Percentiles rank a stretch among this genome's conserved stretches.
Evolutionary conservation across 2,888 invertebrate species (phyloP).

Genomic region (Campaea margaritaria): DNA sequence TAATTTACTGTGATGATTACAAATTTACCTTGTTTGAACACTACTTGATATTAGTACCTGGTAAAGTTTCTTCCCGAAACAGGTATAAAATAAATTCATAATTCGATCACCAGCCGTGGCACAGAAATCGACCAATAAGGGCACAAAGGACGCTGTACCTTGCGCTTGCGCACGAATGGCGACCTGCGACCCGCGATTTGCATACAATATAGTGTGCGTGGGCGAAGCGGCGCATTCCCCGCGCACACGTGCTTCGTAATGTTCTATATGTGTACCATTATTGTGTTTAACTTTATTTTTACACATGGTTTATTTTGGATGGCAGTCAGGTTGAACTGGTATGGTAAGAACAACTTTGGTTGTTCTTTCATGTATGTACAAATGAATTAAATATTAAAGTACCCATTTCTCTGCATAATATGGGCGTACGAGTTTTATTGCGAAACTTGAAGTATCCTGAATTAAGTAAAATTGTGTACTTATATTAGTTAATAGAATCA

Average conservation of each 20-base stretch:
- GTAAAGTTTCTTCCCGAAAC: too few relatives aligned
- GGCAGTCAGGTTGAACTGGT: slow-evolving; percentile 34
- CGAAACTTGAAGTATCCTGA: slow-evolving; percentile 1
- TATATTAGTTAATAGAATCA: too few relatives aligned
- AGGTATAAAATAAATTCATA: slow-evolving; percentile 3
- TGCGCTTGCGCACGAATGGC: slow-evolving; percentile 59
- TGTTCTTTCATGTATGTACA: not conserved
- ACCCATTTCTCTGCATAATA: too few relatives aligned
- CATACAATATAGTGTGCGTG: slow-evolving; percentile 81
- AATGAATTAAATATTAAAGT: not conserved
- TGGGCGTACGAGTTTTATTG: not conserved
- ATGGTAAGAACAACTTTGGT: slow-evolving; percentile 2
- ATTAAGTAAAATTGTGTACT: too few relatives aligned
- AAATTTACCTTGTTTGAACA: too few relatives aligned
- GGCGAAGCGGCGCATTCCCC: slow-evolving; percentile 69
- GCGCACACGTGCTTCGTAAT: slow-evolving; percentile 54
- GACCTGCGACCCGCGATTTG: slow-evolving; percentile 83
- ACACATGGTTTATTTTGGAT: slow-evolving; percentile 31
- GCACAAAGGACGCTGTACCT: slow-evolving; percentile 42
- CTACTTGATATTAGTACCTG: too few relatives aligned
- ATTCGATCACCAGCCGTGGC: slow-evolving; percentile 14
- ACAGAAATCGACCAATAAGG: slow-evolving; percentile 56
- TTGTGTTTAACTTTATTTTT: slow-evolving; percentile 37
- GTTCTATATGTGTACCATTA: slow-evolving; percentile 39
- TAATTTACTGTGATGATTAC: too few relatives aligned